Conservation (phyloP, 2,797 vertebrate species). For the Eospalax fontanierii region DNA sequence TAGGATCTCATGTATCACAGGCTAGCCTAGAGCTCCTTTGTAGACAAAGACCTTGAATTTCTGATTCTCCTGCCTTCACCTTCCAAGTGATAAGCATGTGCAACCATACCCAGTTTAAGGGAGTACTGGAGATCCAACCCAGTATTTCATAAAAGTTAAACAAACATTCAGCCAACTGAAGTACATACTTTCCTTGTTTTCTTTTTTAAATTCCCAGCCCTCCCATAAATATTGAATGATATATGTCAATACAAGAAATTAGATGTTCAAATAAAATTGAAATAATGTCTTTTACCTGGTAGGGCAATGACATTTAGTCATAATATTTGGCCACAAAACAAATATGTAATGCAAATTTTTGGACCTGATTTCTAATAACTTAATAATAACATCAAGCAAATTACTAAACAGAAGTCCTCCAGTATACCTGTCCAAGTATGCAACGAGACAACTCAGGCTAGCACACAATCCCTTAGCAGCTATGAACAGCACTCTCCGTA, state of each 20-base stretch:
- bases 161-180: not conserved
- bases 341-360: not conserved
- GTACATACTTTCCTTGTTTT: no score
- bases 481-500: rapidly evolving
- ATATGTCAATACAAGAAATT: not conserved
- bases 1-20: not conserved
- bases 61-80: not conserved
- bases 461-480: not conserved
- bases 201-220: no score
- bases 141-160: not conserved
- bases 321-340: not conserved
- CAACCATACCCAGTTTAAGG: no score
- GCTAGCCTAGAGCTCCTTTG: not conserved
- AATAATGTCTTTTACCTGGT: not conserved
- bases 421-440: rapidly evolving
- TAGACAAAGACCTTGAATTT: not conserved
- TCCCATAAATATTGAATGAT: not conserved
- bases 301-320: not conserved
- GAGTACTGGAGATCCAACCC: not conserved
- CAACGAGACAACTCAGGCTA: not conserved
- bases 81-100: not conserved
- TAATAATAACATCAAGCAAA: not conserved
- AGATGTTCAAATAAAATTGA: not conserved
- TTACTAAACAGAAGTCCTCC: not conserved
- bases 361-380: not conserved